A percentile compares a stretch with the other conserved stretches of the same genome.
Evolutionary conservation across 2,797 vertebrate species (phyloP).

Genomic region (Myioborus miniatus): DNA sequence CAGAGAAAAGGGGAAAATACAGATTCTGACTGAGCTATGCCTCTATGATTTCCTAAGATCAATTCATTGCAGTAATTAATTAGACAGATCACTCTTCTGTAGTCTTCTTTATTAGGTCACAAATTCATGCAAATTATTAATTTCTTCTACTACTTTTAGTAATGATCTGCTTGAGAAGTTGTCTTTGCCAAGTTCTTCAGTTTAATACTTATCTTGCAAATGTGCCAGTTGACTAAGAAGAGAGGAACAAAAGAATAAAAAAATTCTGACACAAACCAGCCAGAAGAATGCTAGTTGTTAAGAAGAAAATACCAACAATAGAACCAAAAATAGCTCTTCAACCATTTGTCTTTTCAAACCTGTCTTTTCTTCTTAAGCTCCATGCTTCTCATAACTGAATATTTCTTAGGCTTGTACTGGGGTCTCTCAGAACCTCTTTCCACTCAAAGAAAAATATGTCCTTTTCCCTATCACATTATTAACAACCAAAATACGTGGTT

Average conservation of each 20-base stretch:
- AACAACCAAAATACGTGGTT: neutral
- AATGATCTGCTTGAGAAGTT: neutral
- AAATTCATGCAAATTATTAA: neutral
- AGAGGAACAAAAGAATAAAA: neutral
- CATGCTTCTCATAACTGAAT: neutral
- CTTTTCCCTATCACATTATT: neutral
- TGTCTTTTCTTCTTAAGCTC: neutral
- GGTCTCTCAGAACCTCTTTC: neutral
- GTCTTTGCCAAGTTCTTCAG: neutral
- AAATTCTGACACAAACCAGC: neutral
- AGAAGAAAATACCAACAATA: slow-evolving; percentile 8
- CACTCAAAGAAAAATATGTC: neutral
- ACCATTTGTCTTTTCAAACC: neutral
- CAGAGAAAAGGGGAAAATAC: neutral
- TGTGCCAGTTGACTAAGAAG: neutral
- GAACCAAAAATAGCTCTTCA: slow-evolving; percentile 20
- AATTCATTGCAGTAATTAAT: neutral
- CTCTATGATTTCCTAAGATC: neutral
- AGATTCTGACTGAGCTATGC: neutral
- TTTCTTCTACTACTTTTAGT: neutral
- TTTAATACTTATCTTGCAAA: neutral
- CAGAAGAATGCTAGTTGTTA: neutral
- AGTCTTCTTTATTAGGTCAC: neutral
- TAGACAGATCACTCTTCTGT: neutral
- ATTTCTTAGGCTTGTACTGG: neutral